Percentiles rank a stretch among this genome's conserved stretches.
Conservation (phyloP, 2,113 vertebrate species). For the Cervus canadensis region DNA sequence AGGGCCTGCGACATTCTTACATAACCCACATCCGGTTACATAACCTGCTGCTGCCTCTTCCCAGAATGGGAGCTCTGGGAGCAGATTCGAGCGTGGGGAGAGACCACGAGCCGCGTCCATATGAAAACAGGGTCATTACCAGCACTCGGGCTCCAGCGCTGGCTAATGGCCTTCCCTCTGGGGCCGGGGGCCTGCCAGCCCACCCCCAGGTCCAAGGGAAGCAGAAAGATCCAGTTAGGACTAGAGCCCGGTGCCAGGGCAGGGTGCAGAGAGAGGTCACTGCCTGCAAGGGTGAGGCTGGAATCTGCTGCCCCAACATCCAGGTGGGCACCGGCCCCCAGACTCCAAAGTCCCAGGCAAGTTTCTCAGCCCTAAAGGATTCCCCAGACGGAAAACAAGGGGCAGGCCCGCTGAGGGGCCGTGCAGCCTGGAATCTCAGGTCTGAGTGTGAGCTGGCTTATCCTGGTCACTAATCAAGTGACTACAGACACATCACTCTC, state of each 20-base stretch:
- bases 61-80: not conserved
- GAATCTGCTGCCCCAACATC: not conserved
- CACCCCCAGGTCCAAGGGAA: not conserved
- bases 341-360: not conserved
- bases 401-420: not conserved
- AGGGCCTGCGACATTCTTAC: constrained; percentile 33
- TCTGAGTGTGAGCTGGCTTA: not conserved
- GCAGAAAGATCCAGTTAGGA: not conserved
- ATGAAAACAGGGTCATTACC: not conserved
- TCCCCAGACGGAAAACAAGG: not conserved
- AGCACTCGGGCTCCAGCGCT: not conserved
- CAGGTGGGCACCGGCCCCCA: not conserved
- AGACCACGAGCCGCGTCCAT: not conserved
- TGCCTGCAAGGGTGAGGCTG: not conserved
- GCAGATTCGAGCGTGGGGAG: constrained; percentile 4
- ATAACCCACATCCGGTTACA: constrained; percentile 49
- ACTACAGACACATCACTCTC: fast-evolving
- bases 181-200: not conserved
- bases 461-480: not conserved
- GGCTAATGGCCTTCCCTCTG: not conserved
- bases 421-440: not conserved
- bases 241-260: not conserved
- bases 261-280: not conserved
- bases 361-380: not conserved
- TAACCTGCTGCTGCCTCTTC: constrained; percentile 37